Evolutionary conservation across 1,140 invertebrate species (phyloP), one percentile per base, ranked within the genome.

Genomic region (Idris sp.): DNA sequence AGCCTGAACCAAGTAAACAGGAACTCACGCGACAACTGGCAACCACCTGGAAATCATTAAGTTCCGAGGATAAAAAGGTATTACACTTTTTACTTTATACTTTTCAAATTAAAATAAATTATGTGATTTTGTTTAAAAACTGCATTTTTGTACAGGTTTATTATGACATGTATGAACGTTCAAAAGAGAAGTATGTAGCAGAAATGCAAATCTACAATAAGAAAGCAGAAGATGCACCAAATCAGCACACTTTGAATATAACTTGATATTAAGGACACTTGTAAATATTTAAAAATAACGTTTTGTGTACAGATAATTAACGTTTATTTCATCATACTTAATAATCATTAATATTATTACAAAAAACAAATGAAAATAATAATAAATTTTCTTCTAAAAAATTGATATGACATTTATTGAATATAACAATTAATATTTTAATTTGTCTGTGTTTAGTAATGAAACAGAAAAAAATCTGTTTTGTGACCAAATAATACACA

Each of bases 131-230:
- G 59, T 91, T 89, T 19, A n/a, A n/a, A n/a, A n/a, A n/a, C n/a
- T n/a, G n/a, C n/a, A n/a, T n/a, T n/a, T n/a, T n/a, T n/a, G n/a
- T 22, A 22, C 82, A 93, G 92, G 88, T 93, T 4, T 94, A 94
- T 86, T 92, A 93, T 43, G 92, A 93, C 53, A 93, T 93, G 91
- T 94, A 93, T 78, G 92, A 93, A 82, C 89, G 91, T 78, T 93
- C 92, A 43, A 94, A 93, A 82, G 92, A 93, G 80, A 93, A 93
- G 79, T 94, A 93, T 86, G 91, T 90, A 41, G 91, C 90, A 58
- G 92, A 94, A 87, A 92, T 93, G 91, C 87, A 89, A 79, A 83
- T 89, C 59, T 89, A 90, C 61, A 89, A 88, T 53, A 84, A 86
- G 58, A 88, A 87, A 44, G 58, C 76, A n/a, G 86, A 87, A 78